Conservation (phyloP, 1,140 invertebrate genomes). For the Gryllus bimaculatus region DNA sequence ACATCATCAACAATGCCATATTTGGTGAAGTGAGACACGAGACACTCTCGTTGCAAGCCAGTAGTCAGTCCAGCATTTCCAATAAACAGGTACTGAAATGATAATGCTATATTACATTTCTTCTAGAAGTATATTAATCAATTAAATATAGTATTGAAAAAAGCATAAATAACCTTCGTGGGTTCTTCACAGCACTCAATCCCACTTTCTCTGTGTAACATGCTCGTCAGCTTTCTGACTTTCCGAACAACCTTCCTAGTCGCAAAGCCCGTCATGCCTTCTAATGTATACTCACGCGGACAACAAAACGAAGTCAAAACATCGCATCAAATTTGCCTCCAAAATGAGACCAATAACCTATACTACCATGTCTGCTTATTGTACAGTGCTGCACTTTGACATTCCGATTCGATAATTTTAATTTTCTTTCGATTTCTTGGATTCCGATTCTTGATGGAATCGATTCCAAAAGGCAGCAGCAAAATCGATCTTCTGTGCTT, state of each 20-base stretch:
- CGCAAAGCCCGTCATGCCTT: not conserved
- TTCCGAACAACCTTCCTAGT: slow-evolving; percentile 4
- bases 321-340: no score
- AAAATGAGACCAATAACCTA: no score
- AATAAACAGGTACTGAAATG: slow-evolving; percentile 46
- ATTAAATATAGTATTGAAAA: not conserved
- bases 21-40: slow-evolving; percentile 42
- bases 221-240: slow-evolving; percentile 2
- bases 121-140: not conserved
- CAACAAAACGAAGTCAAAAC: no score
- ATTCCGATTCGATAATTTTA: no score
- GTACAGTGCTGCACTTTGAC: no score
- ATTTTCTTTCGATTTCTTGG: no score
- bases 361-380: no score
- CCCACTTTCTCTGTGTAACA: slow-evolving; percentile 12
- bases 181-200: slow-evolving; percentile 10
- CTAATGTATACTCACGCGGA: no score
- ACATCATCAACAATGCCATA: slow-evolving; percentile 45
- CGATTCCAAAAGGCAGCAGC: no score
- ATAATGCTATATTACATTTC: not conserved
- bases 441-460: no score
- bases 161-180: not conserved
- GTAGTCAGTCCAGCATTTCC: slow-evolving; percentile 69
- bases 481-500: no score
- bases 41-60: slow-evolving; percentile 50